These are phyloP conservation scores for Anguilla japonica DNA, from an alignment of 2,113 vertebrate genomes.

Conservation along the genomic window DNA sequence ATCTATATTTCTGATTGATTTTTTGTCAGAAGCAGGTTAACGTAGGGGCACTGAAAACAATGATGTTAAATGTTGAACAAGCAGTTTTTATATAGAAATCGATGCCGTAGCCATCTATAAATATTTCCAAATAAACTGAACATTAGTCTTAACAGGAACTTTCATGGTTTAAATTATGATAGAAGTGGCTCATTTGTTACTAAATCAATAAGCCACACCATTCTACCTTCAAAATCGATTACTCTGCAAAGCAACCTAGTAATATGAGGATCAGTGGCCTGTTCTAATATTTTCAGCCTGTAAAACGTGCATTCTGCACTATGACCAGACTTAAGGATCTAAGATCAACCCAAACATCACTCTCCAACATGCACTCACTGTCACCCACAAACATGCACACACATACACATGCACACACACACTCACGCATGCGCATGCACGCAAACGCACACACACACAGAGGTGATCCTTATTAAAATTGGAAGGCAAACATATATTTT, in stretches of 20 bases:
- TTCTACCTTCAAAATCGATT: neutral
- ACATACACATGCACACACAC: neutral
- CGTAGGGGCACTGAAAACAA: neutral
- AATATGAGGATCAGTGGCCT: neutral
- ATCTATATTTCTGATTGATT: neutral
- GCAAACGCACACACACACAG: neutral
- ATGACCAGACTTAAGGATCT: neutral
- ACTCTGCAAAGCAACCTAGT: neutral
- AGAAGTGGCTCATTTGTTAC: neutral
- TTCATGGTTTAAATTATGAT: neutral
- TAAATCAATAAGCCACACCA: constrained; percentile 2
- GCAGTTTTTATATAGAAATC: neutral
- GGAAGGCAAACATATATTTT: no score
- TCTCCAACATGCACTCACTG: neutral
- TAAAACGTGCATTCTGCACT: neutral
- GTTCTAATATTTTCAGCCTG: neutral
- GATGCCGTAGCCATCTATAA: neutral
- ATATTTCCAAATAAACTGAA: neutral
- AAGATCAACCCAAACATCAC: neutral
- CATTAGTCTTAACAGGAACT: neutral
- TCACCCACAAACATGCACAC: neutral
- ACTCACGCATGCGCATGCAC: neutral
- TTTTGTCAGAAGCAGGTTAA: neutral
- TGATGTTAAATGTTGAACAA: neutral
- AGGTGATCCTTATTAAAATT: neutral